These are phyloP conservation scores for Sympetrum striolatum DNA, from an alignment of 2,888 invertebrate species.

Conservation along the genomic window DNA sequence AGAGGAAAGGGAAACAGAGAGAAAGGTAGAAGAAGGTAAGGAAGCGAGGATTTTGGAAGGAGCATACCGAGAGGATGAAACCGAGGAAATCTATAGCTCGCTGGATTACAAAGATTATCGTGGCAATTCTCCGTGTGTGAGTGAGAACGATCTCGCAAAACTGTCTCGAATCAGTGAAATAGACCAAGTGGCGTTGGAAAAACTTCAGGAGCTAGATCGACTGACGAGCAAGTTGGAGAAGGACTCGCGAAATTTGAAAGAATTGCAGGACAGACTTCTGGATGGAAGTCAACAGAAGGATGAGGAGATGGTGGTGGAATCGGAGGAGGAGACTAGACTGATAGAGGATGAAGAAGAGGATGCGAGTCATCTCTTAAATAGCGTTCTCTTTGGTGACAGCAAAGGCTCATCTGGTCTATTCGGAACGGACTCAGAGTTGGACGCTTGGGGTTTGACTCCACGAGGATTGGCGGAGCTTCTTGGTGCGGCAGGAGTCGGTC, in stretches of 20 bases:
- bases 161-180: conserved; percentile 76
- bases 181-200: conserved; percentile 79
- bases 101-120: conserved; percentile 81
- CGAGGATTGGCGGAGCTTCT: conserved; percentile 69
- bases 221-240: conserved; percentile 77
- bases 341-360: conserved; percentile 61
- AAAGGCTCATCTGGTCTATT: conserved; percentile 46
- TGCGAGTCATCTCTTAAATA: not conserved
- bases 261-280: conserved; percentile 73
- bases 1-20: conserved; percentile 54
- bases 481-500: conserved; percentile 62
- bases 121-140: conserved; percentile 76
- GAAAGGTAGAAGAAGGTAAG: conserved; percentile 60
- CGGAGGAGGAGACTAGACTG: conserved; percentile 11
- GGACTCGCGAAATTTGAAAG: conserved; percentile 79
- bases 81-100: conserved; percentile 74
- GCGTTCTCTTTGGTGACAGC: conserved; percentile 36
- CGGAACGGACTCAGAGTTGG: not conserved
- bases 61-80: conserved; percentile 57
- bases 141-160: conserved; percentile 79
- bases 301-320: conserved; percentile 24
- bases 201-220: conserved; percentile 79
- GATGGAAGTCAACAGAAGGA: conserved; percentile 67
- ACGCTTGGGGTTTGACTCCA: conserved; percentile 57
- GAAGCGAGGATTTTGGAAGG: conserved; percentile 54